These are phyloP conservation scores for Xestoiulus laeticollis DNA, from an alignment of 2,888 invertebrate species.

Conservation along the genomic window DNA sequence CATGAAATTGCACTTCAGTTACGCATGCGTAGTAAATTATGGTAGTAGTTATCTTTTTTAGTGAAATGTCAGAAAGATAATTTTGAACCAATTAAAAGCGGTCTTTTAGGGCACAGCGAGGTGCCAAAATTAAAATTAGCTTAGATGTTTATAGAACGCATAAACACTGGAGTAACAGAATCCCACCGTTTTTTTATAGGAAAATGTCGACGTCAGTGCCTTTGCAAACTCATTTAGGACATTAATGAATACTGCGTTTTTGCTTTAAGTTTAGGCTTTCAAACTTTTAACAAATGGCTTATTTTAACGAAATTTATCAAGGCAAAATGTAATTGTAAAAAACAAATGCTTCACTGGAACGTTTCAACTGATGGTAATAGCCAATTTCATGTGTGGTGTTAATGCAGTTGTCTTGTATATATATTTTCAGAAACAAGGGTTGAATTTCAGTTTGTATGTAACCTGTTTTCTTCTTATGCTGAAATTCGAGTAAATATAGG, in stretches of 20 bases:
- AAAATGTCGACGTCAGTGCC: background rate
- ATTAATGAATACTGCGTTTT: background rate
- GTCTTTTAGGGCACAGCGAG: background rate
- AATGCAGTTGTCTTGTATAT: no score
- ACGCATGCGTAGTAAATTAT: background rate
- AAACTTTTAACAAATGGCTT: background rate
- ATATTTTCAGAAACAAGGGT: no score
- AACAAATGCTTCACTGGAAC: no score
- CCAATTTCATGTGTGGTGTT: no score
- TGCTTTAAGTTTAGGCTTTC: no score
- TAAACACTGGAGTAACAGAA: slow-evolving; percentile 14
- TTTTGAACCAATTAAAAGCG: slow-evolving; percentile 22
- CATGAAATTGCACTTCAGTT: background rate
- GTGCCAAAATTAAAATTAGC: slow-evolving; percentile 37
- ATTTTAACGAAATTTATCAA: no score
- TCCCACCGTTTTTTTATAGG: background rate
- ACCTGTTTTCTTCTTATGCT: no score
- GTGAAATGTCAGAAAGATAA: background rate
- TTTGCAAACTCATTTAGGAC: background rate
- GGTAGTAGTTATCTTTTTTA: background rate
- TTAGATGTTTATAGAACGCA: background rate
- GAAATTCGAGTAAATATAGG: no score
- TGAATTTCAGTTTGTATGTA: no score
- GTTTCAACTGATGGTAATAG: no score
- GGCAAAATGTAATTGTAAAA: no score